phyloP scores from a whole-genome alignment of 2,888 invertebrate genomes.

The Chloromyia formosa region DNA sequence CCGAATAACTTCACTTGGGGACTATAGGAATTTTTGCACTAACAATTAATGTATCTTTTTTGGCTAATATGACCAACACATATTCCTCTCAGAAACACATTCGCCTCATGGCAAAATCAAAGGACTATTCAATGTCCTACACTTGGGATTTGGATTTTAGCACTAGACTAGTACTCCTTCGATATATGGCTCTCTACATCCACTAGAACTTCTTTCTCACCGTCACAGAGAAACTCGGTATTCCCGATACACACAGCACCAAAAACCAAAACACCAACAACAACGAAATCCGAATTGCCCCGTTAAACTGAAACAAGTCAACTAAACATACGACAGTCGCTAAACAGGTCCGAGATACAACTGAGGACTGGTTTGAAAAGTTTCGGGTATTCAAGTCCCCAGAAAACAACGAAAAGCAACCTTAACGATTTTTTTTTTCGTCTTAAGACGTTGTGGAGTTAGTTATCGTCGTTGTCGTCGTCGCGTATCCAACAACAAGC shows the following conservation, averaged over 20 bases:
- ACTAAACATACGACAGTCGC: conserved; percentile 39
- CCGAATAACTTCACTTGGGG: too few relatives aligned
- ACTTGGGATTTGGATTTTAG: too few relatives aligned
- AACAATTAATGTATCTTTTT: too few relatives aligned
- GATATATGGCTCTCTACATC: background rate
- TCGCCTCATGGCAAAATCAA: too few relatives aligned
- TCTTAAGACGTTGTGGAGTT: conserved; percentile 7
- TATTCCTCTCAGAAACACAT: too few relatives aligned
- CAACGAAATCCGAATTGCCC: conserved; percentile 9
- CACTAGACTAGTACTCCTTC: too few relatives aligned
- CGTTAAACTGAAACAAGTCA: conserved; percentile 36
- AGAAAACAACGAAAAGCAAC: conserved; percentile 43
- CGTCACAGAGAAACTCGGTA: background rate
- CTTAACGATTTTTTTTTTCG: conserved; percentile 14
- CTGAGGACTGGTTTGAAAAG: conserved; percentile 58
- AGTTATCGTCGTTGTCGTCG: background rate
- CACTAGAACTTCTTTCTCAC: conserved; percentile 3
- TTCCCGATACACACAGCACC: background rate
- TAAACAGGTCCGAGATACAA: conserved; percentile 48
- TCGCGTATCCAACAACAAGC: conserved; percentile 9
- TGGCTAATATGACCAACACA: too few relatives aligned
- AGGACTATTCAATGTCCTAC: too few relatives aligned
- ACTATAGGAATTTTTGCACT: too few relatives aligned
- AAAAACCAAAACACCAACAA: conserved; percentile 5
- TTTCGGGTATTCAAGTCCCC: conserved; percentile 55